Evolutionary conservation across 2,797 vertebrate genomes (phyloP), one percentile per base, ranked within the genome.

Genomic region (Chloroceryle inda): DNA sequence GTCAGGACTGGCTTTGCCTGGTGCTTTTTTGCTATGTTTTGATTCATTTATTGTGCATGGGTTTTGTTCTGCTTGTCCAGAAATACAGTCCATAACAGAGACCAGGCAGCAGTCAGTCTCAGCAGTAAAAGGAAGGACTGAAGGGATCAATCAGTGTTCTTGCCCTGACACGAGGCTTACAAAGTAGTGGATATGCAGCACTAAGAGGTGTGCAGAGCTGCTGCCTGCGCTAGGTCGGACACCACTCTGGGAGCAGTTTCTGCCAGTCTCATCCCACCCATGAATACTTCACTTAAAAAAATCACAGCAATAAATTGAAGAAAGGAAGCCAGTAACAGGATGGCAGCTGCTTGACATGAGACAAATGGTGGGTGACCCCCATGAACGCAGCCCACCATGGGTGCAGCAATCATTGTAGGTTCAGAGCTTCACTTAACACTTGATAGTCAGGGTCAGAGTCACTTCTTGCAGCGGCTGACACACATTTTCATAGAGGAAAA

Each of bases 331-430:
- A 35, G 18, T 3, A 35, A 4, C 0, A 18, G 45, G 23, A 42
- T 66, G 75, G 53, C 64, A 83, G 49, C 49, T 80, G 49, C 40
- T 45, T 45, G 47, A 23, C 1, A 1, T 27, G 61, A 56, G n/a
- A 33, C 44, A 42, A 74, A n/a, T 40, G 40, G 27, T 59, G 77
- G n/a, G 29, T 84, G 38, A 88, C 40, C 59, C 31, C 47, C n/a
- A 38, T 3, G 71, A 75, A 11, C 0, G 4, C 45, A 50, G 29
- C 14, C 55, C 29, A n/a, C 11, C 2, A 1, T 2, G 56, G 85
- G 13, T 4, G 20, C 37, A 33, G 29, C 56, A n/a, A 5, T 3
- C 61, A 18, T 56, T 0, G 0, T 11, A 11, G 2, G 2, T 13
- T 71, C 64, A 40, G 47, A 74, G 59, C 24, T 47, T 11, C 13